A percentile compares a stretch with the other conserved stretches of the same genome.
Conservation (phyloP, 2,888 invertebrate species). For the Osmoderma eremita region DNA sequence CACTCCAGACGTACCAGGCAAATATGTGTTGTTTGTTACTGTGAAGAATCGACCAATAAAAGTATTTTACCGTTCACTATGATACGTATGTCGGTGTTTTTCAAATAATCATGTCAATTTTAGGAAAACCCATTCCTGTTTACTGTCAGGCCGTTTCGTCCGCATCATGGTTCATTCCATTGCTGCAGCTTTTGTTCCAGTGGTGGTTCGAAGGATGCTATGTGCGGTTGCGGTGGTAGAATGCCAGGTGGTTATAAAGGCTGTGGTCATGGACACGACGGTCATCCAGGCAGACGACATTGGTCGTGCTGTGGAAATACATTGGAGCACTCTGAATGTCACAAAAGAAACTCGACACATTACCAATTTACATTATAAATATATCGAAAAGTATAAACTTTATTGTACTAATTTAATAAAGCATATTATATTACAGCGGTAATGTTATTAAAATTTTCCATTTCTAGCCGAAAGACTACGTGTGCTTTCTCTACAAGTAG, state of each 20-base stretch:
- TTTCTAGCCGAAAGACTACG: too few species aligned
- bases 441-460: too few species aligned
- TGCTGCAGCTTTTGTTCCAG: slow-evolving; percentile 87
- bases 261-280: slow-evolving; percentile 83
- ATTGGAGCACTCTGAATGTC: slow-evolving; percentile 71
- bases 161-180: slow-evolving; percentile 79
- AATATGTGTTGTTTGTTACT: slow-evolving; percentile 70
- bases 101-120: slow-evolving; percentile 30
- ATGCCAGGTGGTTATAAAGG: slow-evolving; percentile 81
- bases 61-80: slow-evolving; percentile 60
- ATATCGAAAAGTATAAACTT: too few species aligned
- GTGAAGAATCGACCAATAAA: slow-evolving; percentile 74
- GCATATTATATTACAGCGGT: too few species aligned
- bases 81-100: background rate
- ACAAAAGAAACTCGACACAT: slow-evolving; percentile 62
- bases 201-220: slow-evolving; percentile 74
- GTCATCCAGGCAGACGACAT: slow-evolving; percentile 82
- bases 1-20: slow-evolving; percentile 73
- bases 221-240: slow-evolving; percentile 77
- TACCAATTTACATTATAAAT: slow-evolving; percentile 69
- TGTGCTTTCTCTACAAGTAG: too few species aligned
- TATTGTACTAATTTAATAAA: too few species aligned
- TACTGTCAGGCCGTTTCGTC: slow-evolving; percentile 70
- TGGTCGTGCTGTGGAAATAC: slow-evolving; percentile 85
- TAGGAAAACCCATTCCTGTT: slow-evolving; percentile 78